Evolutionary conservation across 2,797 vertebrate genomes (phyloP), one percentile per base, ranked within the genome.

Genomic region (Antrozous pallidus): DNA sequence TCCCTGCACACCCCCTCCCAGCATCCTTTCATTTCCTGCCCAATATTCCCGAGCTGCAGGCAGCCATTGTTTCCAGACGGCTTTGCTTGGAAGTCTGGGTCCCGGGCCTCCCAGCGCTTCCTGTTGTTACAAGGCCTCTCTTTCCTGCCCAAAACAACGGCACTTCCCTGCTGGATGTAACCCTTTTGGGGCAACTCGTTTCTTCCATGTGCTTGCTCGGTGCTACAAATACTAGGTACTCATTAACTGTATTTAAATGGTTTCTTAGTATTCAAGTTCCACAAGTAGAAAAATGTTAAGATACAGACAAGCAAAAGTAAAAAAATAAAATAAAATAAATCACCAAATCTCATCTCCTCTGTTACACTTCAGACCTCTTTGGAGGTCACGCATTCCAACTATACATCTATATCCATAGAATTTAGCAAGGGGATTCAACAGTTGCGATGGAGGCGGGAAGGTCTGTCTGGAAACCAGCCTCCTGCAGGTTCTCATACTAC

Each of bases 101-200:
- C 95, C 95, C n/a, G 71, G 79, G 96, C 98, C 80, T 96, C 97
- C 89, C 97, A 96, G 96, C 0, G 22, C 97, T 98, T 98, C 98
- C 98, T 98, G 98, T 98, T 98, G 98, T 98, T 98, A 97, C 98
- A 98, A 98, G 98, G 92, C 33, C 83, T 91, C 90, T 97, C 98
- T 98, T 97, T 98, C 98, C 98, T 98, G 97, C 94, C 58, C 94
- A 97, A 97, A 98, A 97, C 97, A 98, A 98, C 97, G 28, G 96
- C 96, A 95, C 97, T 98, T 98, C 98, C 98, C 98, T 97, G 94
- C 0, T 2, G 92, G 91, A 88, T 95, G 97, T 96, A 97, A 97
- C 97, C 97, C 98, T 98, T 98, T 98, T 98, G 83, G 78, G 87
- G 80, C 69, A 93, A 58, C 24, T 54, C 85, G 51, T 70, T 89